Evolutionary conservation across 2,113 vertebrate species (phyloP), one percentile per base, ranked within the genome.

Genomic region (Anser cygnoides): DNA sequence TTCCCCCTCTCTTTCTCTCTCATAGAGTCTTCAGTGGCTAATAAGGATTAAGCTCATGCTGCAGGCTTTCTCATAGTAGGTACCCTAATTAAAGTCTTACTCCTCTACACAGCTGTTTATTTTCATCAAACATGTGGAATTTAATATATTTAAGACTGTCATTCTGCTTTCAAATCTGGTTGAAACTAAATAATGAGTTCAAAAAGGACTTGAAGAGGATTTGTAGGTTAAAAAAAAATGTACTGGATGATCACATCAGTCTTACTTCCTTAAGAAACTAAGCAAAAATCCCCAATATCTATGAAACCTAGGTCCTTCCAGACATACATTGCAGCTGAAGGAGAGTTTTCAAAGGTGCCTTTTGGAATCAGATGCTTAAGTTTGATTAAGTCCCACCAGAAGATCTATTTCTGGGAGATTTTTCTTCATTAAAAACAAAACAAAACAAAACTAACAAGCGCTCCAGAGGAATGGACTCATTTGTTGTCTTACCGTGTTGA

Each of bases 351-450:
- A 77, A 79, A 87, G 44, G 8, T 46, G 54, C 62, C 10, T 91
- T 90, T 93, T 83, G 67, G 74, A 91, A 79, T 83, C 21, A 55
- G 50, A 86, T 59, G 12, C 37, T 85, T 73, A 86, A 71, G 71
- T 77, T 91, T 71, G 73, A 94, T 71, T 59, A 96, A 94, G 35
- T 57, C 28, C 5, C 20, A 72, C 65, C 35, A 84, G n/a, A 91
- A 72, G 74, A 84, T 93, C 83, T 95, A n/a, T 92, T 79, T 92
- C 75, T 75, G 35, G 59, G 67, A 91, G 43, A 92, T 91, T 93
- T 93, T 94, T 94, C 95, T 96, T 95, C 63, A 93, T 95, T 92
- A 93, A 73, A 96, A 91, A 57, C 72, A 67, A 90, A 46, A 26
- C 74, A 72, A 84, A 95, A 70, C 68, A 66, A 80, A 87, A 66